Conservation (phyloP, 2,797 vertebrate genomes). For the Channa striata region DNA sequence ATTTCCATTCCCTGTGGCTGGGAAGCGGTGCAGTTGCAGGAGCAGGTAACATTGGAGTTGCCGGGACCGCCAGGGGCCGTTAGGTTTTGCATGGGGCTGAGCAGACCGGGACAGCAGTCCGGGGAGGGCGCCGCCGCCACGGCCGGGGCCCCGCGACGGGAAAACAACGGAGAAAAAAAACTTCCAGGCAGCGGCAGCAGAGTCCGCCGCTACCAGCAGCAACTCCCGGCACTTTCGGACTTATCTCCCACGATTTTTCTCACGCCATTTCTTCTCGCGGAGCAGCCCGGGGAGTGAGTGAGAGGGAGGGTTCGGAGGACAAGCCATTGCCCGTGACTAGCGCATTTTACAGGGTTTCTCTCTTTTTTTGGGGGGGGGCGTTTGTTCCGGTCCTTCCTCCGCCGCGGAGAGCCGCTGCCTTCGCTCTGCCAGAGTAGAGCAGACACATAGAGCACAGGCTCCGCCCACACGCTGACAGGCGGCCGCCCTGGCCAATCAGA, state of each 20-base stretch:
- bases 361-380: too few relatives aligned
- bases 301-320: conserved; percentile 20
- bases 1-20: conserved; percentile 88
- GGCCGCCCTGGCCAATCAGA: conserved; percentile 62
- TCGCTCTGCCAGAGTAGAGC: conserved; percentile 51
- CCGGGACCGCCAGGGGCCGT: conserved; percentile 83
- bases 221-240: conserved; percentile 74
- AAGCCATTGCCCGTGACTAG: conserved; percentile 56
- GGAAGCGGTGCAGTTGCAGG: conserved; percentile 87
- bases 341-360: conserved; percentile 53
- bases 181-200: conserved; percentile 82
- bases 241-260: conserved; percentile 52
- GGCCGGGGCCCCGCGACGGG: conserved; percentile 74
- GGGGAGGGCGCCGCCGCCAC: conserved; percentile 77
- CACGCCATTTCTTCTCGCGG: conserved; percentile 70
- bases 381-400: conserved; percentile 54
- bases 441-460: conserved; percentile 47
- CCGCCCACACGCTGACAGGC: conserved; percentile 65
- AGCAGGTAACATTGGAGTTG: conserved; percentile 89
- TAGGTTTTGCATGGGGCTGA: conserved; percentile 87
- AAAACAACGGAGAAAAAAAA: conserved; percentile 69
- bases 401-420: conserved; percentile 77
- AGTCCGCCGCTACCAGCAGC: conserved; percentile 71
- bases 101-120: conserved; percentile 79
- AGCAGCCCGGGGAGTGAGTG: conserved; percentile 35